Conservation (phyloP, 2,888 invertebrate genomes). For the Isoperla grammatica region DNA sequence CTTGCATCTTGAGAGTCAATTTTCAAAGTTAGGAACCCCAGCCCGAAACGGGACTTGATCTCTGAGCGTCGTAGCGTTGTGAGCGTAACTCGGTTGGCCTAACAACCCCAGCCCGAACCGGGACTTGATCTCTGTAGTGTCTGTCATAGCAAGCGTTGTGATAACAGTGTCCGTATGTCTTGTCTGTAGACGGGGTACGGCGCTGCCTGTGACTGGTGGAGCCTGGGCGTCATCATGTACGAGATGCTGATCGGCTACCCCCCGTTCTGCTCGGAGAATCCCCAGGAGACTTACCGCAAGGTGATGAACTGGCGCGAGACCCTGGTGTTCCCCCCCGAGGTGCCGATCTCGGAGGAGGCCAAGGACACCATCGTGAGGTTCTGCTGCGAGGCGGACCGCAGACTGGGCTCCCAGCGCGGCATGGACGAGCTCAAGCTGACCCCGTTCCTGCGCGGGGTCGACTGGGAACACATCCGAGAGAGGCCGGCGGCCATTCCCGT, state of each 20-base stretch:
- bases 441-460: slow-evolving; percentile 91
- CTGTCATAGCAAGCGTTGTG: too few species aligned
- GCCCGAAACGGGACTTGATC: too few species aligned
- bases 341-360: slow-evolving; percentile 97
- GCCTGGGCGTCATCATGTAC: slow-evolving; percentile 99
- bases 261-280: slow-evolving; percentile 98
- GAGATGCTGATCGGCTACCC: slow-evolving; percentile 99
- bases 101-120: too few species aligned
- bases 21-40: too few species aligned
- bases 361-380: slow-evolving; percentile 92
- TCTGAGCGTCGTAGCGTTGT: too few species aligned
- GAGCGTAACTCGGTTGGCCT: too few species aligned
- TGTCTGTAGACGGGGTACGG: slow-evolving; percentile 85
- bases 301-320: slow-evolving; percentile 99
- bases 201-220: slow-evolving; percentile 99
- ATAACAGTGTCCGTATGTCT: too few species aligned
- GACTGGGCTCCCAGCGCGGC: slow-evolving; percentile 82
- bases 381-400: slow-evolving; percentile 93
- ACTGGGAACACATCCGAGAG: slow-evolving; percentile 99
- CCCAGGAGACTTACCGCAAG: slow-evolving; percentile 92
- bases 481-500: slow-evolving; percentile 97
- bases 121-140: too few species aligned
- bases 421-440: slow-evolving; percentile 89
- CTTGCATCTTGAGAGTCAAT: too few species aligned
- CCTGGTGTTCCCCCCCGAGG: slow-evolving; percentile 96